Base-by-base conservation (phyloP, 2,797 vertebrate species). In the Phataginus tricuspis region DNA sequence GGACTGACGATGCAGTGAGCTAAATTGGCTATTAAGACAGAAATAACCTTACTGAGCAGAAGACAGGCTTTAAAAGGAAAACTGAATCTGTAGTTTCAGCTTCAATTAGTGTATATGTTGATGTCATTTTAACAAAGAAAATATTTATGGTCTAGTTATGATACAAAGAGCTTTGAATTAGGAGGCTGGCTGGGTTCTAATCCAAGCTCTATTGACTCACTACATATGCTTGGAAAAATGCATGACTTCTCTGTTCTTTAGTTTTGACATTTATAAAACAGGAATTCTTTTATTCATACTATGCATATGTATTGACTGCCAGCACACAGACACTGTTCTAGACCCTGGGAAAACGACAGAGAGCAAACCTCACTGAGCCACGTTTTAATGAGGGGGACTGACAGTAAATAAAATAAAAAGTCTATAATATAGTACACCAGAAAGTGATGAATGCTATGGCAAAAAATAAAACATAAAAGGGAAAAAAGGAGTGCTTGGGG, bases 51-150 rank as follows among this genome's bases (percentile, higher is more conserved):
- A 72, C 49, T 2, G 15, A 51, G 37, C 59, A 82, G 31, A 84
- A 94, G 61, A 66, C 21, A 66, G 16, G 10, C 37, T 93, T 91
- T 75, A 61, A 85, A 75, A 64, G 45, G 7, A 88, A 88, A 94
- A 92, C 25, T 2, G 16, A 78, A 71, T 63, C 53, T 45, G 25
- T 72, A 55, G 78, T 55, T 59, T 45, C 85, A 51, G 59, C 27
- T 78, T 90, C 79, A 42, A 87, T 59, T 77, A 85, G 64, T 57
- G 87, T 45, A 61, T 53, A 61, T 64, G 82, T 53, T 49, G 45
- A 61, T 66, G 39, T 39, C n/a, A n/a, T 66, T 51, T 29, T 57
- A 64, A 83, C 78, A 74, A 87, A 91, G 57, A 31, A 84, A 93
- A 49, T 82, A 71, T 68, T 86, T 63, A 57, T 55, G 16, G 31